Conservation (phyloP, 2,888 invertebrate genomes). For the Nymphalis c-album region DNA sequence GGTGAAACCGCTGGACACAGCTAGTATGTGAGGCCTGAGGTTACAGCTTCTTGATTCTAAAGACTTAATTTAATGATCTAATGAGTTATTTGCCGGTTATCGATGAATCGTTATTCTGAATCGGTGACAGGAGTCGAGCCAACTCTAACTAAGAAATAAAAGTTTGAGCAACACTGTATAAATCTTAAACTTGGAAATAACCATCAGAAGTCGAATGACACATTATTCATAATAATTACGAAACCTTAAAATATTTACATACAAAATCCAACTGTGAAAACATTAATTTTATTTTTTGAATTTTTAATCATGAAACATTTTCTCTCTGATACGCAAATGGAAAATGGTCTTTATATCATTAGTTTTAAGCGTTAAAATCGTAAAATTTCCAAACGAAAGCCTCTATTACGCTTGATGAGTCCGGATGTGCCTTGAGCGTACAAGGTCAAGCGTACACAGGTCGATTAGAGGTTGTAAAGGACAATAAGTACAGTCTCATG, state of each 20-base stretch:
- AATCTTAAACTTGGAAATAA: background rate
- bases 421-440: slow-evolving; percentile 71
- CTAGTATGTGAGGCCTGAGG: no score
- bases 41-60: no score
- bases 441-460: slow-evolving; percentile 64
- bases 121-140: no score
- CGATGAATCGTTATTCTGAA: no score
- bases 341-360: slow-evolving; percentile 17
- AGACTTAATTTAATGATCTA: no score
- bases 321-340: background rate
- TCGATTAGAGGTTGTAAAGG: slow-evolving; percentile 66
- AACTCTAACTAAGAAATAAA: background rate
- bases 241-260: slow-evolving; percentile 3
- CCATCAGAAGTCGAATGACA: background rate
- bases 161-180: background rate
- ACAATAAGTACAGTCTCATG: slow-evolving; percentile 66
- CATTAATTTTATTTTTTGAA: slow-evolving; percentile 19
- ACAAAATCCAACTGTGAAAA: slow-evolving; percentile 4
- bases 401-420: slow-evolving; percentile 52
- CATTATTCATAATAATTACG: background rate
- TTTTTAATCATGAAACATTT: slow-evolving; percentile 17
- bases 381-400: slow-evolving; percentile 31
- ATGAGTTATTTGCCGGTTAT: no score
- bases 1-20: no score
- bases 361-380: slow-evolving; percentile 17